phyloP scores from a whole-genome alignment of 2,113 vertebrate genomes.

The Fukomys damarensis region DNA sequence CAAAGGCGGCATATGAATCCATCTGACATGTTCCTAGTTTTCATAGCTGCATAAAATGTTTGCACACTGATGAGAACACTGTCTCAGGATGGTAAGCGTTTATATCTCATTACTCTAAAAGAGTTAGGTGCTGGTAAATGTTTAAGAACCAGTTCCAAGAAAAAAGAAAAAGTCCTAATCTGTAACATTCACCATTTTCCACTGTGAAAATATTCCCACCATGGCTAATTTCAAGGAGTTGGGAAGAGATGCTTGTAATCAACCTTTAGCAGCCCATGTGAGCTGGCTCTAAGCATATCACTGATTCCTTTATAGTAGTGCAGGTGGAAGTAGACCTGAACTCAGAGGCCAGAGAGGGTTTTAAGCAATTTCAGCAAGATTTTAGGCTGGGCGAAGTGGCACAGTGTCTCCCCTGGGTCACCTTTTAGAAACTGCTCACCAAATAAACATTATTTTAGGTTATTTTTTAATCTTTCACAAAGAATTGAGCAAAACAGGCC shows the following conservation, averaged over 20 bases:
- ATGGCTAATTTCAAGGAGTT: background rate
- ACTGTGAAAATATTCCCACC: background rate
- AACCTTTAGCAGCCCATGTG: background rate
- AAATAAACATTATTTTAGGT: background rate
- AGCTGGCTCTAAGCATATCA: background rate
- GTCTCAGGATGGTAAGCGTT: slow-evolving; percentile 52
- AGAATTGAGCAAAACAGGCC: background rate
- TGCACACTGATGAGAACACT: slow-evolving; percentile 57
- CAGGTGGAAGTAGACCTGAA: background rate
- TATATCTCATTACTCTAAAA: slow-evolving; percentile 10
- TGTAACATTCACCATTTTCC: background rate
- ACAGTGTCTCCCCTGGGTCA: background rate
- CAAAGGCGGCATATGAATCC: slow-evolving; percentile 67
- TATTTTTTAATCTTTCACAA: background rate
- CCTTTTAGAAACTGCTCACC: background rate
- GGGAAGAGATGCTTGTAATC: background rate
- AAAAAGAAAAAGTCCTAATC: background rate
- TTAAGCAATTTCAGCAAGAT: background rate
- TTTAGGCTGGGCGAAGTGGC: background rate
- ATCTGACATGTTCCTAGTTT: slow-evolving; percentile 72
- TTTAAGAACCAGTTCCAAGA: background rate
- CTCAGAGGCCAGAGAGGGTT: background rate
- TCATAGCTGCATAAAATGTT: slow-evolving; percentile 66
- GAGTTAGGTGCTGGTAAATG: background rate
- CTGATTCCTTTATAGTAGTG: background rate